Percentiles rank a stretch among this genome's conserved stretches.
These are phyloP conservation scores for Spodoptera litura DNA, from an alignment of 1,140 invertebrate species.

Conservation along the genomic window DNA sequence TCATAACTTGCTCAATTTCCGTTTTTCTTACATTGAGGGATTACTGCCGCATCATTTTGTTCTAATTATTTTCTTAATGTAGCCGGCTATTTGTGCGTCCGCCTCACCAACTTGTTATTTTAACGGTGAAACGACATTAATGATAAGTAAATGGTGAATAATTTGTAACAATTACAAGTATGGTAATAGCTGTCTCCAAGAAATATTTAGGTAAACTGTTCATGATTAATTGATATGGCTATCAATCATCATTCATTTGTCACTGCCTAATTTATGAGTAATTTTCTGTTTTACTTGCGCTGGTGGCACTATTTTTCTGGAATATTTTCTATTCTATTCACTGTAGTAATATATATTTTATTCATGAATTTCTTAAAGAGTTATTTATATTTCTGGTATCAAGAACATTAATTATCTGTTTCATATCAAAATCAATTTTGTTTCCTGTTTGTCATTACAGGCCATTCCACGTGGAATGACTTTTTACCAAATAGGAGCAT, in stretches of 20 bases:
- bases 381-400: not conserved
- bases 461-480: not conserved
- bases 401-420: not conserved
- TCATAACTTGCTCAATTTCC: constrained; percentile 39
- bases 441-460: constrained; percentile 6
- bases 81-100: constrained; percentile 6
- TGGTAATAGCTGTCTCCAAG: constrained; percentile 12
- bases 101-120: not conserved
- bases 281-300: not conserved
- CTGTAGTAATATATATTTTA: not conserved
- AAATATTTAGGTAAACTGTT: not conserved
- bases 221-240: not conserved
- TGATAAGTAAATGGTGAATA: constrained; percentile 3
- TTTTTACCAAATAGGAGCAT: constrained; percentile 22
- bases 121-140: constrained; percentile 13
- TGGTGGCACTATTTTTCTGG: not conserved
- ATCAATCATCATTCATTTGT: constrained; percentile 7
- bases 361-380: not conserved
- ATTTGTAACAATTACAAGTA: constrained; percentile 13
- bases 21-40: constrained; percentile 33
- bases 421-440: not conserved
- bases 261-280: not conserved
- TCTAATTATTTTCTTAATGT: constrained; percentile 16
- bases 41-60: constrained; percentile 18
- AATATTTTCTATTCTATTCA: too few relatives aligned